A percentile compares a stretch with the other conserved stretches of the same genome.
Evolutionary conservation across 2,797 vertebrate genomes (phyloP).

Genomic region (Hoplostethus mediterraneus): DNA sequence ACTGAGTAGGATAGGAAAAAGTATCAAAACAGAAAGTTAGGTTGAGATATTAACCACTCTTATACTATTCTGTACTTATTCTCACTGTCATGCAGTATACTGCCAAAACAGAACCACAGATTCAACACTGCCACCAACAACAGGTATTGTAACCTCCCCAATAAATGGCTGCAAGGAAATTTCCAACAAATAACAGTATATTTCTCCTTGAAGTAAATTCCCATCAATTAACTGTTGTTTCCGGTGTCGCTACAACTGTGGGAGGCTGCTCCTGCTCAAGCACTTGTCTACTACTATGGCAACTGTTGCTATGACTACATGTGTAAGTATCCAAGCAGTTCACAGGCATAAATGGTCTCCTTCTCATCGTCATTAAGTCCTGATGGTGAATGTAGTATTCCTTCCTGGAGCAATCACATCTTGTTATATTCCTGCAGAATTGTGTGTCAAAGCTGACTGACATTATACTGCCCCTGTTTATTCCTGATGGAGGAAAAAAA

Average conservation of each 20-base stretch:
- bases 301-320: constrained; percentile 39
- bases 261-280: constrained; percentile 40
- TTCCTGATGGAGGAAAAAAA: too few species aligned
- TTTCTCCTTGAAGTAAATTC: not conserved
- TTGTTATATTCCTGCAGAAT: too few species aligned
- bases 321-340: not conserved
- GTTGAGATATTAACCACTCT: not conserved
- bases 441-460: too few species aligned
- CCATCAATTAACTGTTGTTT: not conserved
- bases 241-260: constrained; percentile 26
- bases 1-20: not conserved
- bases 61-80: not conserved
- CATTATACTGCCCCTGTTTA: too few species aligned
- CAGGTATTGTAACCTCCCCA: not conserved
- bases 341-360: too few species aligned
- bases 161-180: too few species aligned
- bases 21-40: not conserved
- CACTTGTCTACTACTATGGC: constrained; percentile 9
- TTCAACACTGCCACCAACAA: not conserved
- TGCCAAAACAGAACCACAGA: not conserved
- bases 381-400: too few species aligned
- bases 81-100: not conserved
- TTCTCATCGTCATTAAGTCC: too few species aligned
- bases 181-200: not conserved
- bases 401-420: too few species aligned